These are phyloP conservation scores for Furnarius figulus DNA, from an alignment of 2,113 vertebrate species.

Conservation along the genomic window DNA sequence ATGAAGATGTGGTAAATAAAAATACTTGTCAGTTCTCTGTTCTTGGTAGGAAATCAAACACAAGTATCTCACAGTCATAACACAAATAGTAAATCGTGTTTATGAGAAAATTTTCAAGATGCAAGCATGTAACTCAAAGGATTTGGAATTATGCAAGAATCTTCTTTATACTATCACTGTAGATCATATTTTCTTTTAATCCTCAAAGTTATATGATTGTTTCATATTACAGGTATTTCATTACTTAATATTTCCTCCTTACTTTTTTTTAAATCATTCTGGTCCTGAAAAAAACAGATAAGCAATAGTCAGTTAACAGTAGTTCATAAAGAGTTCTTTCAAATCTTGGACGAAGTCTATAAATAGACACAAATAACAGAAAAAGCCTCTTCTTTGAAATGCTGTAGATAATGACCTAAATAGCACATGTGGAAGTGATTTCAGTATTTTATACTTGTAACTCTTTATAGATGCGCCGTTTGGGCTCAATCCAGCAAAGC, in stretches of 20 bases:
- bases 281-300: neutral
- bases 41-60: neutral
- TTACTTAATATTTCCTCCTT: neutral
- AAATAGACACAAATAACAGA: slow-evolving; percentile 4
- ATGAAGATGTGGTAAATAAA: neutral
- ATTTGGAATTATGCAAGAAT: neutral
- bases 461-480: slow-evolving; percentile 24
- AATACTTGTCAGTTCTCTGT: neutral
- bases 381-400: neutral
- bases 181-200: neutral
- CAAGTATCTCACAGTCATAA: neutral
- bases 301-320: neutral
- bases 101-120: neutral
- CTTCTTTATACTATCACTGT: neutral
- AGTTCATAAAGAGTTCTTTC: neutral
- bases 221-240: neutral
- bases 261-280: neutral
- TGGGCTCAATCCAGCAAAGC: neutral
- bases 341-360: neutral
- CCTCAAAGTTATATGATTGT: neutral
- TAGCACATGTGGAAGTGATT: slow-evolving; percentile 39
- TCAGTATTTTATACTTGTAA: slow-evolving; percentile 18
- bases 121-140: neutral
- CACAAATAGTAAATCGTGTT: neutral
- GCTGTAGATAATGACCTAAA: slow-evolving; percentile 27